Evolutionary conservation across 23 tunicate species (phyloP).

Genomic region (Ascidia mentula): DNA sequence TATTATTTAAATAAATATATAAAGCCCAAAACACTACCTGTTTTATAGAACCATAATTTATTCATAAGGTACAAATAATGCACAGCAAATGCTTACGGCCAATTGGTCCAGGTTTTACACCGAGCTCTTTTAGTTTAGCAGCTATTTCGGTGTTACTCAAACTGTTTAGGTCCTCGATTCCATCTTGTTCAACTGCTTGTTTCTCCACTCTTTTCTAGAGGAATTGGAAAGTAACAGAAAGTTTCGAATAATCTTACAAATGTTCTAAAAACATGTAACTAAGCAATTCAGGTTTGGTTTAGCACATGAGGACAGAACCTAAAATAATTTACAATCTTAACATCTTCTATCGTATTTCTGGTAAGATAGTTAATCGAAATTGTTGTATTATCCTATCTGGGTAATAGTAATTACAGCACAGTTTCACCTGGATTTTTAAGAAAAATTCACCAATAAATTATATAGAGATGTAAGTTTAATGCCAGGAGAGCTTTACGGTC

Average conservation of each 20-base stretch:
- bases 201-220: background rate
- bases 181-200: background rate
- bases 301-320: background rate
- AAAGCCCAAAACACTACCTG: background rate
- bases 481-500: too few relatives aligned
- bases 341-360: too few relatives aligned
- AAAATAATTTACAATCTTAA: too few relatives aligned
- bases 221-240: too few relatives aligned
- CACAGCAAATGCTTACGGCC: slow-evolving; percentile 16
- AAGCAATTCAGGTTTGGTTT: background rate
- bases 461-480: too few relatives aligned
- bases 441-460: too few relatives aligned
- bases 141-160: slow-evolving; percentile 23
- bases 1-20: too few relatives aligned
- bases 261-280: background rate
- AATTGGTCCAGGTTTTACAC: slow-evolving; percentile 22
- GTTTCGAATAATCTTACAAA: background rate
- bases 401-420: too few relatives aligned
- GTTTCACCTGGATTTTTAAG: too few relatives aligned
- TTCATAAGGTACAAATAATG: background rate
- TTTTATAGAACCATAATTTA: background rate
- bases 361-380: too few relatives aligned
- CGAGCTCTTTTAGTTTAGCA: slow-evolving; percentile 16
- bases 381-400: too few relatives aligned
- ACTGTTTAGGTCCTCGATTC: background rate